Conservation (phyloP, 2,113 vertebrate species). For the Elaphurus davidianus region DNA sequence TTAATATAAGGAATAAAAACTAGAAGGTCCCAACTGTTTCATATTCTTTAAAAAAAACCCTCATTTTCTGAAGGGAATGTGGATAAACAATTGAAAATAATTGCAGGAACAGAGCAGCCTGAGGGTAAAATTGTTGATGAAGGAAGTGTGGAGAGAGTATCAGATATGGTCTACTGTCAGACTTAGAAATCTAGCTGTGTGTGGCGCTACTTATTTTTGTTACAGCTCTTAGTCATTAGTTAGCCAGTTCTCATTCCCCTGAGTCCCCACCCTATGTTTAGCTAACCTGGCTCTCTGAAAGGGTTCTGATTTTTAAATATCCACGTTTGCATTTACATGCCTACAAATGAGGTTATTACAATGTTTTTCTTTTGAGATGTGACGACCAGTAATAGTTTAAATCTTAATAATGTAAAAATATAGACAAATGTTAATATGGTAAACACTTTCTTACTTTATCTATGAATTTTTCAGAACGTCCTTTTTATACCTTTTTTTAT, state of each 20-base stretch:
- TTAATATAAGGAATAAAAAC: neutral
- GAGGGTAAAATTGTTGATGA: neutral
- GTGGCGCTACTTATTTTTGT: neutral
- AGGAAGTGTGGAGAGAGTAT: neutral
- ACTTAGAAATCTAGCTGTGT: neutral
- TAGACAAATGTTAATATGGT: neutral
- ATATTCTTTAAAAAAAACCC: neutral
- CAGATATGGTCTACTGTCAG: rapidly evolving
- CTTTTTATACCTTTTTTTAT: neutral
- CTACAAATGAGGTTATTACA: neutral
- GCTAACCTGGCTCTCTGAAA: neutral
- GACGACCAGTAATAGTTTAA: neutral
- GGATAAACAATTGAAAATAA: neutral
- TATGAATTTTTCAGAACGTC: neutral
- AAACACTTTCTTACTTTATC: neutral
- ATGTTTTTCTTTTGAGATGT: neutral
- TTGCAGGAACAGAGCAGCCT: neutral
- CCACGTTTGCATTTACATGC: neutral
- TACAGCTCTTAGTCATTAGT: neutral
- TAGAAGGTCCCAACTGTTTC: neutral
- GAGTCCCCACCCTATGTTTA: neutral
- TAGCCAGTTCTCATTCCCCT: neutral
- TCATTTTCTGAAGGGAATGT: neutral
- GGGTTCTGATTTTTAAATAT: neutral
- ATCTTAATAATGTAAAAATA: neutral